Evolutionary conservation across 2,888 invertebrate species (phyloP).

Genomic region (Aleiodes testaceus): DNA sequence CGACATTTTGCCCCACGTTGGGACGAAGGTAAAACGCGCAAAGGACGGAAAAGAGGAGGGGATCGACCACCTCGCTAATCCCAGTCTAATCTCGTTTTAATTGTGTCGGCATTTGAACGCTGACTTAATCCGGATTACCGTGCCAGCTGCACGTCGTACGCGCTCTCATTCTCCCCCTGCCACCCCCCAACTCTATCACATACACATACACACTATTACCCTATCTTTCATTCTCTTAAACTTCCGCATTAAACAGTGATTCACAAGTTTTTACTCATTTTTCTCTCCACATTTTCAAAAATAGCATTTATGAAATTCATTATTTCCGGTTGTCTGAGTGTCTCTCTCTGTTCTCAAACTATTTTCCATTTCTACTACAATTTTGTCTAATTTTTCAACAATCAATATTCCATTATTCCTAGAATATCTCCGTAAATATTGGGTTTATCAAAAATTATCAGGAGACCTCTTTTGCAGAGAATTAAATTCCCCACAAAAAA

Average conservation of each 20-base stretch:
- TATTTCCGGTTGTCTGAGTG: not conserved
- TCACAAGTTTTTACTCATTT: constrained; percentile 19
- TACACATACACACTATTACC: constrained; percentile 6
- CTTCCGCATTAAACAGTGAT: constrained; percentile 25
- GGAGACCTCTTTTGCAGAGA: no score
- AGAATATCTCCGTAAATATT: no score
- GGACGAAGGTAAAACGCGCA: constrained; percentile 13
- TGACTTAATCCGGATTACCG: constrained; percentile 63
- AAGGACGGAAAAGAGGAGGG: constrained; percentile 24
- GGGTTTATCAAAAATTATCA: no score
- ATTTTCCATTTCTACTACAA: not conserved
- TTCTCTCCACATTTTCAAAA: constrained; percentile 4
- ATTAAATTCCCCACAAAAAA: no score
- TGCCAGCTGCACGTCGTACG: constrained; percentile 44
- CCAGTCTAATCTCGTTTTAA: constrained; percentile 63
- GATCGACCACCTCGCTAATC: constrained; percentile 52
- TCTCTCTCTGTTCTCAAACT: no score
- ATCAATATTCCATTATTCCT: not conserved
- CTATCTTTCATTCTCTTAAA: constrained; percentile 34
- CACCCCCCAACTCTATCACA: not conserved
- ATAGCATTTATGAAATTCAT: constrained; percentile 1
- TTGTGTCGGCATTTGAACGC: constrained; percentile 61
- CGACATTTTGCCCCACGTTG: not conserved
- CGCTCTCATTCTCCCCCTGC: constrained; percentile 11
- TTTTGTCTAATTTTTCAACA: not conserved